Evolutionary conservation across 2,888 invertebrate species (phyloP).

Genomic region (Aelia acuminata): DNA sequence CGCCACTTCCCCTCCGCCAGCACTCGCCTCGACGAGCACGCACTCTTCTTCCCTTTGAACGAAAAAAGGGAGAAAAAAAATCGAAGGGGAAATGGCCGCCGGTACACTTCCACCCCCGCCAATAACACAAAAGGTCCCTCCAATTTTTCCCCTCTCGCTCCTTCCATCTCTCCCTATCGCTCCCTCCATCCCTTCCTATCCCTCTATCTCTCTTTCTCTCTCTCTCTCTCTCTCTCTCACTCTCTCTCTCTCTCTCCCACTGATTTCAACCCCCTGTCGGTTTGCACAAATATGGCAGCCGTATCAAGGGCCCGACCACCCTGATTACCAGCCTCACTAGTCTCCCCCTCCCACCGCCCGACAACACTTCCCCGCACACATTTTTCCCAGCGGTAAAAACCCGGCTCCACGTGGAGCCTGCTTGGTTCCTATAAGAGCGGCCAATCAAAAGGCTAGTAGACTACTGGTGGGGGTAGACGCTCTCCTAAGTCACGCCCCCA

Average conservation of each 20-base stretch:
- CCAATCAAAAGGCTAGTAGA: conserved; percentile 62
- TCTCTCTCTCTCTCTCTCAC: conserved; percentile 70
- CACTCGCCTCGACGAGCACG: conserved; percentile 63
- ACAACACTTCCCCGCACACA: conserved; percentile 66
- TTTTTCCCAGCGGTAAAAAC: conserved; percentile 63
- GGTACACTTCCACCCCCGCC: conserved; percentile 66
- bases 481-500: conserved; percentile 60
- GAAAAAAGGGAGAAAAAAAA: conserved; percentile 60
- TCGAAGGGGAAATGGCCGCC: conserved; percentile 68
- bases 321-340: conserved; percentile 67
- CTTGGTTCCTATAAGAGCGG: conserved; percentile 4
- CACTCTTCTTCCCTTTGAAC: conserved; percentile 61
- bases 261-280: conserved; percentile 72
- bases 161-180: conserved; percentile 73
- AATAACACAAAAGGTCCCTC: conserved; percentile 66
- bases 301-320: conserved; percentile 67
- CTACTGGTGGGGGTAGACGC: conserved; percentile 59
- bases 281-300: conserved; percentile 68
- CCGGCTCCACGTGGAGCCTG: conserved; percentile 65
- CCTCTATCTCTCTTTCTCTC: conserved; percentile 72
- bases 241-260: conserved; percentile 70
- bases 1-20: conserved; percentile 58
- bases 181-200: conserved; percentile 70
- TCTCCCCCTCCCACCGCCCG: conserved; percentile 67
- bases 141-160: conserved; percentile 66